phyloP scores from a whole-genome alignment of 2,888 invertebrate species.

The Clusia tigrina region DNA sequence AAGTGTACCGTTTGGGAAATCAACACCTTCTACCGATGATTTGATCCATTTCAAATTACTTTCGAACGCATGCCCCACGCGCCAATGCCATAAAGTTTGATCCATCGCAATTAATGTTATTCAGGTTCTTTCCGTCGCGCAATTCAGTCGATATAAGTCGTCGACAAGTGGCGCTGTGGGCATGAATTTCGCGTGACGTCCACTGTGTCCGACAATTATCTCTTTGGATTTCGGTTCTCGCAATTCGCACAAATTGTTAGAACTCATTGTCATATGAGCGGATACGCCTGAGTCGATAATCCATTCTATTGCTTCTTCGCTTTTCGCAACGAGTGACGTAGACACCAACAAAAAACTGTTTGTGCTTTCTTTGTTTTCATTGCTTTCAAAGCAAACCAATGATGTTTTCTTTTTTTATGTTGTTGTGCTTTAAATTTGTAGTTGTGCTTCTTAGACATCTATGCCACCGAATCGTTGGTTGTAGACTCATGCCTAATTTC shows the following conservation, averaged over 20 bases:
- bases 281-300: constrained; percentile 10
- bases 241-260: neutral
- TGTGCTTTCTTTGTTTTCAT: neutral
- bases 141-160: too few relatives aligned
- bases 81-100: neutral
- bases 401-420: neutral
- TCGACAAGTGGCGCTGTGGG: neutral
- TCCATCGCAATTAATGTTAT: neutral
- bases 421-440: neutral
- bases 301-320: constrained; percentile 8
- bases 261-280: constrained; percentile 16
- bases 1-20: too few relatives aligned
- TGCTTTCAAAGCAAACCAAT: neutral
- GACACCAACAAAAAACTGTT: neutral
- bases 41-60: neutral
- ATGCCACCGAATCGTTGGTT: constrained; percentile 14
- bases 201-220: constrained; percentile 20
- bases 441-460: constrained; percentile 18
- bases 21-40: neutral
- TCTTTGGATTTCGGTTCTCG: constrained; percentile 11
- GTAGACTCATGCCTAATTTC: constrained; percentile 15
- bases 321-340: constrained; percentile 14
- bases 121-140: neutral
- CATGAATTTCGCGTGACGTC: neutral
- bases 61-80: neutral